Evolutionary conservation across 2,888 invertebrate genomes (phyloP).

Genomic region (Nomada flava): DNA sequence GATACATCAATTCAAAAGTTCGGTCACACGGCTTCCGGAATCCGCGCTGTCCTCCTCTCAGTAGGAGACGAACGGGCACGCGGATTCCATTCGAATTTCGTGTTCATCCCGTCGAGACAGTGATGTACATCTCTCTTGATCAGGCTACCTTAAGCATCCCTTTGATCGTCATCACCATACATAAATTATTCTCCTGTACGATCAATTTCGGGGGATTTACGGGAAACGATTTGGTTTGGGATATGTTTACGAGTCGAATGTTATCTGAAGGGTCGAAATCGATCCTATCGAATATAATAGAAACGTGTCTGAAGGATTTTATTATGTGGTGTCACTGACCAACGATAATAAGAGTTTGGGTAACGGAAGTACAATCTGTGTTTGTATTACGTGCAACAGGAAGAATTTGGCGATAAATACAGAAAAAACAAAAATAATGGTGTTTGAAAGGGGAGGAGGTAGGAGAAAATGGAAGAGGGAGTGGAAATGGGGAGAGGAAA

Average conservation of each 20-base stretch:
- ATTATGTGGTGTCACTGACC: too few relatives aligned
- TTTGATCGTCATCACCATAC: constrained; percentile 6
- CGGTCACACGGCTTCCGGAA: constrained; percentile 52
- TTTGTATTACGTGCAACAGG: constrained; percentile 9
- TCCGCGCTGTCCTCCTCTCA: constrained; percentile 14
- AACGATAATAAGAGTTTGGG: background rate
- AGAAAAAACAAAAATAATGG: too few relatives aligned
- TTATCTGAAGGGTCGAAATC: background rate
- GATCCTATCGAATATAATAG: too few relatives aligned
- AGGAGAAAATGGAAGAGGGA: too few relatives aligned
- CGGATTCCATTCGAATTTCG: constrained; percentile 15
- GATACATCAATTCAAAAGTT: constrained; percentile 57
- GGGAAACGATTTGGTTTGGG: background rate
- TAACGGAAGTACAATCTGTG: background rate
- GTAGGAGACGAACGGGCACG: background rate
- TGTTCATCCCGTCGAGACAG: background rate
- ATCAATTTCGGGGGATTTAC: background rate
- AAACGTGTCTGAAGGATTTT: too few relatives aligned
- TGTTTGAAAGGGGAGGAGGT: too few relatives aligned
- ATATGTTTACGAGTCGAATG: background rate
- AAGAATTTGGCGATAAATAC: too few relatives aligned
- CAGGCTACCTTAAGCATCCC: background rate
- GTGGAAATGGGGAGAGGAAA: too few relatives aligned
- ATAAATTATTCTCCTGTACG: constrained; percentile 1
- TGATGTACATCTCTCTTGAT: background rate